Percentiles rank a stretch among this genome's conserved stretches.
Evolutionary conservation across 1,140 invertebrate genomes (phyloP).

Genomic region (Drosophila bipectinata): DNA sequence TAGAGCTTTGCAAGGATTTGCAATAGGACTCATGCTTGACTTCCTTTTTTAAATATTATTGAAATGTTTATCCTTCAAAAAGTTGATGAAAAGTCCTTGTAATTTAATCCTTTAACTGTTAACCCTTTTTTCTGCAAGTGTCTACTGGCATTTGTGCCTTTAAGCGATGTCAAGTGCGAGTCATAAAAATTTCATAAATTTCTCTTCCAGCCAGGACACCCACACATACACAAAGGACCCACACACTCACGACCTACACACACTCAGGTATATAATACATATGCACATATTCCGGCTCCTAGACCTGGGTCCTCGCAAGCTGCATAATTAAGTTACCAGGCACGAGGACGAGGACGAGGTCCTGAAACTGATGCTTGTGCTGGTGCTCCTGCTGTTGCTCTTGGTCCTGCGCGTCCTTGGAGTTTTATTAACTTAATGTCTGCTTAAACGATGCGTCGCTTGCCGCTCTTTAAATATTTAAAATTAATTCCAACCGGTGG

Average conservation of each 20-base stretch:
- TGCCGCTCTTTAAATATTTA: constrained; percentile 71
- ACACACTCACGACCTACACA: no score
- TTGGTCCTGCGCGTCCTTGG: constrained; percentile 54
- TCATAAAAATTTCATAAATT: constrained; percentile 58
- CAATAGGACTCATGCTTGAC: no score
- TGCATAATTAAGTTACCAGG: constrained; percentile 75
- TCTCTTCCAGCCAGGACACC: constrained; percentile 7
- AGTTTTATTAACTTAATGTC: constrained; percentile 77
- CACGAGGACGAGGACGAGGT: not conserved
- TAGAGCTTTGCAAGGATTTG: no score
- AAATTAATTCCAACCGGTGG: constrained; percentile 59
- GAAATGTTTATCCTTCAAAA: no score
- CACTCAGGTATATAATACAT: not conserved
- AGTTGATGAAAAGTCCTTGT: not conserved
- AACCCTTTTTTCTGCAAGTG: constrained; percentile 6
- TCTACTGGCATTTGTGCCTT: not conserved
- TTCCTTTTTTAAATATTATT: no score
- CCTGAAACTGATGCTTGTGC: not conserved
- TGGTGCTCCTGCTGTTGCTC: not conserved
- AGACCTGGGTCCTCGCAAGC: constrained; percentile 25
- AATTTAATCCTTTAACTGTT: no score
- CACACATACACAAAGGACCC: constrained; percentile 6
- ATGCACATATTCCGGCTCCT: constrained; percentile 10
- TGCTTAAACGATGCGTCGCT: constrained; percentile 64
- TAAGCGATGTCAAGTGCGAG: constrained; percentile 41